These are phyloP conservation scores for Polypedilum pembai DNA, from an alignment of 1,140 invertebrate species.

Conservation along the genomic window DNA sequence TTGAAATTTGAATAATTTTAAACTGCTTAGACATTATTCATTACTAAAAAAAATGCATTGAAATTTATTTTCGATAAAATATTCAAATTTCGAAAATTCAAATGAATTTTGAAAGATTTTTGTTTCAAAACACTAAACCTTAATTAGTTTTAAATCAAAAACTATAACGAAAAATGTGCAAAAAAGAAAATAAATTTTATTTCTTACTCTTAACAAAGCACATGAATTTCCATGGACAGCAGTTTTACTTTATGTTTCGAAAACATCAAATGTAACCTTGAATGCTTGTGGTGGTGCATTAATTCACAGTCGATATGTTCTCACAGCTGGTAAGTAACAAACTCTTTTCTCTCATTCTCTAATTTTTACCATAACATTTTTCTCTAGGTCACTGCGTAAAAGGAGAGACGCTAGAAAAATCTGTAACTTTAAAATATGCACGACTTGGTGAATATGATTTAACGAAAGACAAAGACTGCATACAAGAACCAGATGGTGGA, in stretches of 20 bases:
- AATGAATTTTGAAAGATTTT: too few species aligned
- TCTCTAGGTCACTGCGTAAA: slow-evolving; percentile 20
- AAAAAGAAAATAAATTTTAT: too few species aligned
- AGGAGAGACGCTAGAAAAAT: neutral
- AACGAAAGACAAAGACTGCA: slow-evolving; percentile 49
- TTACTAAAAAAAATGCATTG: too few species aligned
- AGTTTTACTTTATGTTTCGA: slow-evolving; percentile 53
- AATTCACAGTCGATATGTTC: slow-evolving; percentile 48
- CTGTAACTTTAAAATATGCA: slow-evolving; percentile 4
- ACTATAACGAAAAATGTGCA: too few species aligned
- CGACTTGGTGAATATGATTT: slow-evolving; percentile 52
- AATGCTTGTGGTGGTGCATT: slow-evolving; percentile 51
- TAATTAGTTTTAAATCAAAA: too few species aligned
- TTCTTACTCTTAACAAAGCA: neutral
- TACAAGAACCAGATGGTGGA: slow-evolving; percentile 33
- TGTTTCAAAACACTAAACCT: too few species aligned
- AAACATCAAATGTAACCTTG: neutral
- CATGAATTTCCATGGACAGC: slow-evolving; percentile 67
- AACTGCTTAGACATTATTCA: too few species aligned
- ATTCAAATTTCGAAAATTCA: too few species aligned
- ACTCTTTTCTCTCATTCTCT: neutral
- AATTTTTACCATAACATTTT: neutral
- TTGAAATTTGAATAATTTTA: too few species aligned
- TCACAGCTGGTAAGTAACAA: slow-evolving; percentile 49
- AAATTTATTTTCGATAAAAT: too few species aligned